Evolutionary conservation across 2,113 vertebrate genomes (phyloP), one percentile per base, ranked within the genome.

Genomic region (Catharus bicknelli): DNA sequence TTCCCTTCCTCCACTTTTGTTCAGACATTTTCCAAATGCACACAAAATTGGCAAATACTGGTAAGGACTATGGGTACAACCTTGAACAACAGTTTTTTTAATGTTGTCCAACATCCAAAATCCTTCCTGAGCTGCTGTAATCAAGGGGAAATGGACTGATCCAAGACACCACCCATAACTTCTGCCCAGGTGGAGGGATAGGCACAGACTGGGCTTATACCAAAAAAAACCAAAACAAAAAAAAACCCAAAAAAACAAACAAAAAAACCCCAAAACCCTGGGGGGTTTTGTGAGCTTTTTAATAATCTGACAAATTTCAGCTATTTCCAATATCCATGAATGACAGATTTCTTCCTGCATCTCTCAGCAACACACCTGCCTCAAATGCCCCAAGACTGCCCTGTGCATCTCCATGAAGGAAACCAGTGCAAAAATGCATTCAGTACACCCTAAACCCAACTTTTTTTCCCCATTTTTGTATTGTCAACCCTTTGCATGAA

Each of bases 381-480:
- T 82, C 30, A 34, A 29, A 50, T 23, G 32, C 83, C 62, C 58
- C 16, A 26, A 77, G 47, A 34, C 19, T 53, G 40, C 48, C 16
- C 40, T 57, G 1, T 40, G 43, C 18, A 19, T 54, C 54, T 67
- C 34, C 40, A 25, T 43, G 61, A 73, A 64, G 48, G 23, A 88
- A 94, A 70, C 25, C 9, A 53, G 10, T 29, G 13, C 16, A 20
- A 59, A 86, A 83, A 55, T 3, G 5, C 30, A 23, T 32, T 30
- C 40, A 61, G 17, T 21, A 32, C 47, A n/a, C 10, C 4, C 16
- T 36, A 75, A 88, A 43, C 2, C 3, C 0, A 4, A 6, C 1
- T 6, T 25, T 16, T 25, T 19, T 62, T 43, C 14, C 5, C 14
- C 5, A 18, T 32, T 51, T 74, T 34, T 63, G 5, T 51, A 8